Percentiles rank a stretch among this genome's conserved stretches.
Conservation (phyloP, 2,888 invertebrate species). For the Perdita meconis region DNA sequence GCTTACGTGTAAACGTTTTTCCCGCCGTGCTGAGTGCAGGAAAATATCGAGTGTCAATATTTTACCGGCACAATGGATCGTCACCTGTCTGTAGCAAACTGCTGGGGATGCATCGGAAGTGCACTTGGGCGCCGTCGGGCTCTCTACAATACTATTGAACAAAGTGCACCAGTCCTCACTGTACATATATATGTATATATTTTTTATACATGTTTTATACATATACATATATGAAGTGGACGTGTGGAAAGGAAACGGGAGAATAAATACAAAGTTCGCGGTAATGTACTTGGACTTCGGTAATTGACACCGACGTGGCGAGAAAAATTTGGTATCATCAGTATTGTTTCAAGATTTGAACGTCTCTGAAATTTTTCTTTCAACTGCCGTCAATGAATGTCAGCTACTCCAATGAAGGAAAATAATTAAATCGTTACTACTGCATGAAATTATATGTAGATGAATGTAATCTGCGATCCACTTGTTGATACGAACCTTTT, state of each 20-base stretch:
- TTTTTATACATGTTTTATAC: background rate
- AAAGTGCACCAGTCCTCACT: slow-evolving; percentile 63
- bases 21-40: slow-evolving; percentile 51
- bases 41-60: slow-evolving; percentile 80
- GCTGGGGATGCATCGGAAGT: slow-evolving; percentile 73
- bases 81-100: slow-evolving; percentile 67
- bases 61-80: slow-evolving; percentile 77
- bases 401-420: too few species aligned
- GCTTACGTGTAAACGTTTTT: slow-evolving; percentile 58
- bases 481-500: too few species aligned
- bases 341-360: too few species aligned
- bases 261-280: too few species aligned
- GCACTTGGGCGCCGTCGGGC: slow-evolving; percentile 68
- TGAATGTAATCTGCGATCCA: too few species aligned
- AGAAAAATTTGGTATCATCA: too few species aligned
- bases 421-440: too few species aligned
- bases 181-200: slow-evolving; percentile 19
- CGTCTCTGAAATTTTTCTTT: too few species aligned
- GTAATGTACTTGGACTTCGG: too few species aligned
- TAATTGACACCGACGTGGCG: too few species aligned
- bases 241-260: slow-evolving; percentile 22
- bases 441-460: too few species aligned
- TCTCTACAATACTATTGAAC: slow-evolving; percentile 71
- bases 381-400: too few species aligned
- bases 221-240: background rate